Evolutionary conservation across 2,113 vertebrate genomes (phyloP), one percentile per base, ranked within the genome.

Genomic region (Eulemur macaco): DNA sequence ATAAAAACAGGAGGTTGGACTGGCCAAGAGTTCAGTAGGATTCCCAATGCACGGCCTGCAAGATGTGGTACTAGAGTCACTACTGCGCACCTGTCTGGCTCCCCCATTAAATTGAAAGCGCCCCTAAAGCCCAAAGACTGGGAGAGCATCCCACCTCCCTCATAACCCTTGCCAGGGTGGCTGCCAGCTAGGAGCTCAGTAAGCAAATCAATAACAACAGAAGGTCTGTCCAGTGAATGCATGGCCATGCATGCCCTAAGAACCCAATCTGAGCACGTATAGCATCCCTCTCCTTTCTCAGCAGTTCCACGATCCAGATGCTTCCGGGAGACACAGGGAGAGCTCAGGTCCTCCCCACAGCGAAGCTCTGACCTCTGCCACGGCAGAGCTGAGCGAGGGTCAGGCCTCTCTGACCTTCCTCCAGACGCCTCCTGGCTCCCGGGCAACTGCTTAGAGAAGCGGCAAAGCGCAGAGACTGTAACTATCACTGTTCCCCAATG

Each of bases 161-260:
- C 50, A 25, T 54, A 86, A 52, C 42, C 74, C 63, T 42, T 34
- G 39, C 34, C 85, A 17, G 37, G 15, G 39, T 0, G 63, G 50
- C 52, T 1, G 37, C 14, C 47, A 6, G 2, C 52, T 58, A 31
- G n/a, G 21, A 71, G 27, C 37, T n/a, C 86, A 39, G 47, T 13
- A 66, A 74, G 42, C 52, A 73, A 86, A 47, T 10, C 45, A 9
- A 13, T 21, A 47, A 52, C 10, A 71, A 91, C 12, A 2, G 2
- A 73, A 78, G 6, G 34, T 34, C 23, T 81, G 20, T 37, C 31
- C 8, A 82, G 39, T 11, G 13, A 76, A 37, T 5, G 4, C 20
- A 56, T 4, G 34, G 12, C 58, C 18, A 7, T 1, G 4, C 12
- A 37, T 1, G 13, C 10, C 31, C 31, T 39, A 4, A n/a, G 4